phyloP scores from a whole-genome alignment of 2,113 vertebrate species.

The Merops nubicus region DNA sequence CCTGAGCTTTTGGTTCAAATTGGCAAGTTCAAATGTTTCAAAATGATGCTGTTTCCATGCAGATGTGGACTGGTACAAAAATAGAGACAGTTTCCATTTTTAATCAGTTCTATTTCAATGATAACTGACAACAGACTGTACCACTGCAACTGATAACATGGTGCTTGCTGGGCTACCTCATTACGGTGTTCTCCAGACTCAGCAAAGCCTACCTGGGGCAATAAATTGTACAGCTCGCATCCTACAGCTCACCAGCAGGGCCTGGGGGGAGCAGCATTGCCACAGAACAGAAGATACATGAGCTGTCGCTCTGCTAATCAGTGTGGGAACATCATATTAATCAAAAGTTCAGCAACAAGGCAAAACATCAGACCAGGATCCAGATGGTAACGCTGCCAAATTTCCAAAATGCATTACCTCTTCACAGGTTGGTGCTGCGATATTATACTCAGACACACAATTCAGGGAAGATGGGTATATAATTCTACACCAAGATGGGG shows the following conservation, averaged over 20 bases:
- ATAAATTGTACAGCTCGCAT: constrained; percentile 8
- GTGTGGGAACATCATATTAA: constrained; percentile 3
- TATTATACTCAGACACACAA: background rate
- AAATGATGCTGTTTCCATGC: background rate
- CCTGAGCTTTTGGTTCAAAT: background rate
- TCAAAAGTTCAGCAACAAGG: constrained; percentile 26
- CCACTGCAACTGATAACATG: background rate
- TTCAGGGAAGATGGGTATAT: background rate
- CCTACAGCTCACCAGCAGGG: background rate
- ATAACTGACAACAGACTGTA: background rate
- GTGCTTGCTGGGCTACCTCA: constrained; percentile 7
- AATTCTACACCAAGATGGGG: background rate
- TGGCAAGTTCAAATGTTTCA: background rate
- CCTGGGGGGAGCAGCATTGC: background rate
- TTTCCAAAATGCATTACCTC: background rate
- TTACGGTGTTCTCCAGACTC: constrained; percentile 11
- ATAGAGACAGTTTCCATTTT: background rate
- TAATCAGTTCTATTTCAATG: background rate
- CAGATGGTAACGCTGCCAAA: background rate
- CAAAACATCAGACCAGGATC: background rate
- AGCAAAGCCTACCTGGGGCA: constrained; percentile 6
- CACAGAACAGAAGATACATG: constrained; percentile 30
- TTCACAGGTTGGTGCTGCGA: background rate
- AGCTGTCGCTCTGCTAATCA: constrained; percentile 37
- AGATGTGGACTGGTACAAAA: background rate